phyloP scores from a whole-genome alignment of 2,797 vertebrate genomes.

The Sitta carolinensis region DNA sequence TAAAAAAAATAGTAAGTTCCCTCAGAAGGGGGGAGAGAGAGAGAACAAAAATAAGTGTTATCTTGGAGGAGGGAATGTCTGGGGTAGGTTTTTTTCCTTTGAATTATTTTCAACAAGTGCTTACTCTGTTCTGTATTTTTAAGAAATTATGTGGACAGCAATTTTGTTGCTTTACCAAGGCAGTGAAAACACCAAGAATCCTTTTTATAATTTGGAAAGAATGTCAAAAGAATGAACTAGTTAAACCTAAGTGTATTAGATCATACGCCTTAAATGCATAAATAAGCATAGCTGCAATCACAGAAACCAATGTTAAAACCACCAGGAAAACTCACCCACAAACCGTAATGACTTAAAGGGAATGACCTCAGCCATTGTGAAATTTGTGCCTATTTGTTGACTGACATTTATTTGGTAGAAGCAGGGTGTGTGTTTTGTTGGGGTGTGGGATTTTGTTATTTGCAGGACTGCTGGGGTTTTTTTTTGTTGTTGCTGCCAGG shows the following conservation, averaged over 20 bases:
- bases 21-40: not conserved
- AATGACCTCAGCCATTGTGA: conserved; percentile 70
- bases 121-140: conserved; percentile 60
- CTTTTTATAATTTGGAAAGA: conserved; percentile 78
- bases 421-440: not conserved
- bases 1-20: conserved; percentile 14
- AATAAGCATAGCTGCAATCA: conserved; percentile 75
- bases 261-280: conserved; percentile 76
- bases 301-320: conserved; percentile 73
- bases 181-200: conserved; percentile 78
- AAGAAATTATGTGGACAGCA: conserved; percentile 73
- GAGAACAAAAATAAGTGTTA: not conserved
- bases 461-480: not conserved
- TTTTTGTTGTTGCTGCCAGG: not conserved
- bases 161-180: conserved; percentile 78
- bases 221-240: conserved; percentile 74
- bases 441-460: conserved; percentile 50
- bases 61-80: not conserved
- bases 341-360: conserved; percentile 52
- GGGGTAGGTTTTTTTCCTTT: not conserved
- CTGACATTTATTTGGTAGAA: conserved; percentile 53
- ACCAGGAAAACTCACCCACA: conserved; percentile 61
- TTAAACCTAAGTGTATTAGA: conserved; percentile 78
- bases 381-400: conserved; percentile 69
- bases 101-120: conserved; percentile 59